Evolutionary conservation across 2,888 invertebrate genomes (phyloP), one percentile per base, ranked within the genome.

Genomic region (Cephus rjabovi): DNA sequence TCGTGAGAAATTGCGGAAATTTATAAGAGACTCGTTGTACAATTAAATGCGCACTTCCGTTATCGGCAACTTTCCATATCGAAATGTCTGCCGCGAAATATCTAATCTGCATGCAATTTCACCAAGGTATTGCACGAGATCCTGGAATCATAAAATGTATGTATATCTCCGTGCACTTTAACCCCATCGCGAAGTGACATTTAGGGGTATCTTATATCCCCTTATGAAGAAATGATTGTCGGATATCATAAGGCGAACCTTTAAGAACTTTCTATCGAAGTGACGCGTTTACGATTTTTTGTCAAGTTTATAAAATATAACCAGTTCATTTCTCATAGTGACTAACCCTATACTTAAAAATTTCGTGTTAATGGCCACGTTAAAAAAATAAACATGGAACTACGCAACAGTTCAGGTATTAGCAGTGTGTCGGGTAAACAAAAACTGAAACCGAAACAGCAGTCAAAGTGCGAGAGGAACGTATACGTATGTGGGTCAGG

Each of bases 401-500:
- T 56, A 23, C 56, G 56, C 56, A 56, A 56, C 56, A 6, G 56
- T 23, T 4, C 56, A 15, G 23, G 23, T 56, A 56, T 23, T 56
- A 56, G 56, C 56, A 56, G 56, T 56, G 56, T 56, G 23, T 23
- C 56, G 23, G 23, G 56, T 56, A 74, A 71, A 71, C 30, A 15
- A 23, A 75, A 73, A 40, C 33, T 40, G 9, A 40, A 73, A 73
- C 56, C 68, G 69, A 76, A 76, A 35, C 73, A 31, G 75, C n/a
- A 34, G 56, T 56, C 56, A 23, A 56, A 56, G 23, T 56, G 56
- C 56, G 23, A 70, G 35, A 69, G 74, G 69, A 75, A 77, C 75
- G 30, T 77, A 35, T 77, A 35, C 75, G 75, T n/a, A 77, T 77
- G 69, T 77, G 75, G 77, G 77, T 77, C 77, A 77, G 69, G 77